Base-by-base conservation (phyloP, 2,888 invertebrate species). In the Cataglyphis cursor region DNA sequence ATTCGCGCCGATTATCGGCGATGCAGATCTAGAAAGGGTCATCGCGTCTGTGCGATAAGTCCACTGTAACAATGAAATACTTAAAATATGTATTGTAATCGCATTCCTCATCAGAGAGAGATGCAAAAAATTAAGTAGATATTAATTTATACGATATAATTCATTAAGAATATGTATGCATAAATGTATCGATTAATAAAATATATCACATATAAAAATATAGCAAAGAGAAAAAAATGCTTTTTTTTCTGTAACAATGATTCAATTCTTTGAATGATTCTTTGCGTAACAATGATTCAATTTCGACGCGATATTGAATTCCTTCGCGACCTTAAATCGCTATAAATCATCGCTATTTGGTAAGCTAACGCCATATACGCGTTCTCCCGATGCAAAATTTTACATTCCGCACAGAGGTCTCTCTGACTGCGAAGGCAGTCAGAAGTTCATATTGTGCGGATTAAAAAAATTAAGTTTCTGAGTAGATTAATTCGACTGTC, bases 1-100 rank as follows among this genome's bases (percentile, higher is more conserved):
- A 5, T 94, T 94, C 82, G 90, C 93, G 0, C 93, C 94, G 3
- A 92, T 93, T 35, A 94, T 94, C 64, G 92, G 92, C 4, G 91
- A 93, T 76, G 87, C 89, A 4, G 91, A 93, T 59, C 86, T 94
- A 18, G 94, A 94, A 24, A 89, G 87, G 83, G 92, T 94, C 6
- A 94, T 94, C 68, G 92, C 92, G 12, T 93, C 94, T 1, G 93
- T 94, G 51, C 90, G 88, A 59, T 94, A 88, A 91, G 66, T 66
- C n/a, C 41, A 6, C 31, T 10, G 9, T 18, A 12, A 31, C n/a
- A 28, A 59, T 28, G 15, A 64, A 35, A 70, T 87, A 64, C 44
- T 28, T 57, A 28, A 31, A 51, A n/a, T 51, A 8, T 51, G 8
- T 5, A 51, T 28, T 18, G n/a, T 28, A 28, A 57, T 18, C 31